Base-by-base conservation (phyloP, 2,888 invertebrate species). In the Pachydiplax longipennis region DNA sequence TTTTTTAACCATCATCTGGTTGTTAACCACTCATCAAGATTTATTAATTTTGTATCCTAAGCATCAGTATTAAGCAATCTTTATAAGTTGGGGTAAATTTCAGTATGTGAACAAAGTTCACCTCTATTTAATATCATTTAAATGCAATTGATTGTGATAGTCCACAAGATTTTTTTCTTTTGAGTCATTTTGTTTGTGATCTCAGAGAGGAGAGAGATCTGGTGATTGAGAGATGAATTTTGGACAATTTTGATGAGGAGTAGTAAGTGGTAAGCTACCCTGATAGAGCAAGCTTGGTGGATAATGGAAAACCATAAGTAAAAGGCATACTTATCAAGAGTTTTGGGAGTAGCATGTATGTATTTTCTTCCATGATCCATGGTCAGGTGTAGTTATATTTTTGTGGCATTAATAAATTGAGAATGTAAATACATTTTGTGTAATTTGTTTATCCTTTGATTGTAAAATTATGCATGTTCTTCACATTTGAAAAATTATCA, bases 301-400 rank as follows among this genome's bases (percentile, higher is more conserved):
- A 73, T 18, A 31, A 31, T 87, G 37, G 35, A 37, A 61, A 53
- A 53, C 31, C 8, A 12, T 53, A 40, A 61, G 31, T n/a, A 10
- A 44, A 61, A 73, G 31, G 25, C 8, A 31, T 31, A 31, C 10
- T 73, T 65, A 87, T 61, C 61, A 37, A 65, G 61, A 61, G 61
- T 61, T 58, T 58, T 31, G 31, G n/a, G 15, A 6, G 22, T 31
- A 15, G 31, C 37, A 25, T 87, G 87, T 61, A 31, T 87, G 61
- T 87, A 87, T 87, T 87, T 87, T 87, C 87, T 65, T 65, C 87
- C n/a, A n/a, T 37, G 37, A 87, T 61, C 58, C 35, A 58, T 87
- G 61, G 87, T 87, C 87, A 61, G 61, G 61, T 87, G 87, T 87
- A 87, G 58, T 87, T 87, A 87, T 61, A 87, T 87, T 87, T 87